Percentiles rank a stretch among this genome's conserved stretches.
Conservation (phyloP, 2,113 vertebrate genomes). For the Sarotherodon lohbergeri region DNA sequence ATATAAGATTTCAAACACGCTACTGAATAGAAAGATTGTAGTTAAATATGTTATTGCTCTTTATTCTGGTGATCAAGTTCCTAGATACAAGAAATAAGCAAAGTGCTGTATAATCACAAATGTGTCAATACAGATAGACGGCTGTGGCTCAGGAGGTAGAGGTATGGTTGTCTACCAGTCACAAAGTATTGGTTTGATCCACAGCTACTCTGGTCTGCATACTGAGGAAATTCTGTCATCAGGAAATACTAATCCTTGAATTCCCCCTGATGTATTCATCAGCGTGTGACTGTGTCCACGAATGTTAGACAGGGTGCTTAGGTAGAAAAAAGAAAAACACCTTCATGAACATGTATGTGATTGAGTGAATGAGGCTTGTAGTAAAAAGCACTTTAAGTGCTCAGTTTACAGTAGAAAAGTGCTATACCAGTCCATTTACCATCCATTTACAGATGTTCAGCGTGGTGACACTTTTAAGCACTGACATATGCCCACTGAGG, state of each 20-base stretch:
- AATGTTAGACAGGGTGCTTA: not conserved
- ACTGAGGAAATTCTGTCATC: not conserved
- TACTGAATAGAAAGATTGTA: not conserved
- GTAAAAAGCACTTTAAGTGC: not conserved
- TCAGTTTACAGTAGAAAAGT: accelerated
- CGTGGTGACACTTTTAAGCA: not conserved
- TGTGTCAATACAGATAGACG: not conserved
- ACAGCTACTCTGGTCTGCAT: accelerated
- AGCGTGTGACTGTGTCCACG: not conserved
- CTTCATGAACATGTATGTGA: not conserved
- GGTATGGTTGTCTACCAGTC: not conserved
- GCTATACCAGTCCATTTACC: not conserved
- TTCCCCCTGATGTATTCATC: not conserved
- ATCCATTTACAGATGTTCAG: not conserved
- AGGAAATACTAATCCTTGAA: not conserved
- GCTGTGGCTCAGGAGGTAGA: not conserved
- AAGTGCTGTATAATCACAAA: not conserved
- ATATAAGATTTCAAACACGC: not conserved
- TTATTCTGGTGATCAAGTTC: not conserved
- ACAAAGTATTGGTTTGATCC: not conserved
- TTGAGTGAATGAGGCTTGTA: not conserved
- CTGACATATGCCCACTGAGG: not conserved
- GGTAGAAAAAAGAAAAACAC: not conserved
- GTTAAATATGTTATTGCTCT: not conserved
- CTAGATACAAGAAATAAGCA: not conserved